phyloP scores from a whole-genome alignment of 2,113 vertebrate genomes.

The Chionomys nivalis region DNA sequence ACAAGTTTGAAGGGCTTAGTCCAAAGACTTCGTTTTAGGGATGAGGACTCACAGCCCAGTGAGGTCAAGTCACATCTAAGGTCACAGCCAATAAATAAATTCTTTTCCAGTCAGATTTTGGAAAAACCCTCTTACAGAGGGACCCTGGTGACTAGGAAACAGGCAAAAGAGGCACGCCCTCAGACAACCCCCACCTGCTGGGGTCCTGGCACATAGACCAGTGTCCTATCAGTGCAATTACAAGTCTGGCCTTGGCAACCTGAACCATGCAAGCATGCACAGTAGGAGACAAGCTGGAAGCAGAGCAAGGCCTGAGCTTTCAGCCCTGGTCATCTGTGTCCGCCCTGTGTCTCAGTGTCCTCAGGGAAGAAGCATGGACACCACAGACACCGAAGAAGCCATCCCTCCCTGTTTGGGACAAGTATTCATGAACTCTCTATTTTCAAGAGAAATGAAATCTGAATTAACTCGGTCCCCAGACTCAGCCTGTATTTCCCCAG shows the following conservation, averaged over 20 bases:
- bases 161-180: neutral
- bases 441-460: neutral
- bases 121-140: neutral
- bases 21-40: neutral
- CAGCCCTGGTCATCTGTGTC: fast-evolving
- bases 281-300: neutral
- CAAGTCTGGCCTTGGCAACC: neutral
- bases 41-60: neutral
- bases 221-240: neutral
- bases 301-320: neutral
- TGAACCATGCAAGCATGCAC: fast-evolving
- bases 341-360: fast-evolving
- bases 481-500: conserved; percentile 23
- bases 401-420: neutral
- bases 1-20: neutral
- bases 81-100: neutral
- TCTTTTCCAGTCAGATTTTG: neutral
- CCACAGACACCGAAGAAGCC: neutral
- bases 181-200: neutral
- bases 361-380: neutral
- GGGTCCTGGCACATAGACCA: neutral
- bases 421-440: neutral
- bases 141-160: neutral
- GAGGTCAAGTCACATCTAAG: neutral
- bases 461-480: conserved; percentile 27